Evolutionary conservation across 64 coral and sea anemone species (phyloP), one percentile per base, ranked within the genome.

Genomic region (Montipora capricornis): DNA sequence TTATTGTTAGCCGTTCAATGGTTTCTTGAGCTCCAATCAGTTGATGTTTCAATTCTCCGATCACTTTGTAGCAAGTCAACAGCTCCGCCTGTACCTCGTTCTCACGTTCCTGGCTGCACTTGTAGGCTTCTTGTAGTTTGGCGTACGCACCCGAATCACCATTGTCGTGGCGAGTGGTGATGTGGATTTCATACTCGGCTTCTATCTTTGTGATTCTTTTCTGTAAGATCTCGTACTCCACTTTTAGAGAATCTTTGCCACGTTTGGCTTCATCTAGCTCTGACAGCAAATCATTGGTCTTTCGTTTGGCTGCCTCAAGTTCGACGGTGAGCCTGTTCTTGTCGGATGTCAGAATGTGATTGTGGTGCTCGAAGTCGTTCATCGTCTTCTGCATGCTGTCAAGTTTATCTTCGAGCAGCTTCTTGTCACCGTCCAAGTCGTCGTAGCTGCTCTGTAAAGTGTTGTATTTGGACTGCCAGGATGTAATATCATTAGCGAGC

Each of bases 371-470:
- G 2, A 98, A 69, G 50, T 92, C 64, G 12, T 81, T 95, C 16
- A 98, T 95, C 5, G 77, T 95, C 73, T 98, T 98, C 80, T 98
- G 96, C 96, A 98, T 98, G 60, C 22, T 84, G 77, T 93, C 96
- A 57, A 98, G 78, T 85, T 93, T 98, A 8, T 95, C 96, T 48
- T 95, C 96, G 44, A 94, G 75, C 49, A 67, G 94, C 46, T 95
- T 93, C 58, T 98, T 98, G 73, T 98, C 93, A 47, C 87, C 64
- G 24, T 93, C 83, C 10, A 98, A 44, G 74, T 95, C 87, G 75
- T 92, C 93, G 29, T 83, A 84, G 73, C 91, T 95, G 60, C 92
- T 98, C 78, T 95, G 89, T 29, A 98, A 80, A 17, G 90, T 87
- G 84, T 92, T 87, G 71, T 84, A 95, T 79, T 97, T 95, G 93